Conservation (phyloP, 2,888 invertebrate genomes). For the Cephus rjabovi region DNA sequence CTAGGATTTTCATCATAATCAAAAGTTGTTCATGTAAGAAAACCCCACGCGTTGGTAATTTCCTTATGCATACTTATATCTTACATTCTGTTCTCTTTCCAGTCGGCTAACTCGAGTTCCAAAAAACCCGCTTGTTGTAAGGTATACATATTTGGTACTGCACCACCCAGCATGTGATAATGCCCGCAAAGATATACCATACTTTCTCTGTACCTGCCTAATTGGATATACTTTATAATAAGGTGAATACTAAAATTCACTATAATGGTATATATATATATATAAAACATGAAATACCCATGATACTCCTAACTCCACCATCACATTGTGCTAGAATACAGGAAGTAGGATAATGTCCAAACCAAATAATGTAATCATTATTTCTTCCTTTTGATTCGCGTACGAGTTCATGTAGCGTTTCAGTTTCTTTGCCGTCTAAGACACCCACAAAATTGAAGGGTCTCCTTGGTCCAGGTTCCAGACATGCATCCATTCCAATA, state of each 20-base stretch:
- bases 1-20: not conserved
- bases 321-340: constrained; percentile 77
- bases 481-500: constrained; percentile 87
- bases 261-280: not conserved
- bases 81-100: constrained; percentile 90
- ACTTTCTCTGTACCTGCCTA: constrained; percentile 71
- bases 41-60: not conserved
- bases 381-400: constrained; percentile 68
- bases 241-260: not conserved
- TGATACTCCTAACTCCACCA: constrained; percentile 66
- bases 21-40: not conserved
- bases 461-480: constrained; percentile 86
- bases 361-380: constrained; percentile 79
- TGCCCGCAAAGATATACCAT: constrained; percentile 91
- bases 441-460: constrained; percentile 93
- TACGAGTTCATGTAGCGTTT: constrained; percentile 71
- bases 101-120: constrained; percentile 91
- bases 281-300: constrained; percentile 44
- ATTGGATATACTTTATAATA: constrained; percentile 35
- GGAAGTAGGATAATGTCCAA: constrained; percentile 94
- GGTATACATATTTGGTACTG: constrained; percentile 87
- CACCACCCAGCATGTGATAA: constrained; percentile 84
- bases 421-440: constrained; percentile 72
- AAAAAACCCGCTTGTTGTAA: constrained; percentile 84
- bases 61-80: constrained; percentile 34